A percentile compares a stretch with the other conserved stretches of the same genome.
Evolutionary conservation across 2,888 invertebrate genomes (phyloP).

Genomic region (Lepidocyrtinus sp.): DNA sequence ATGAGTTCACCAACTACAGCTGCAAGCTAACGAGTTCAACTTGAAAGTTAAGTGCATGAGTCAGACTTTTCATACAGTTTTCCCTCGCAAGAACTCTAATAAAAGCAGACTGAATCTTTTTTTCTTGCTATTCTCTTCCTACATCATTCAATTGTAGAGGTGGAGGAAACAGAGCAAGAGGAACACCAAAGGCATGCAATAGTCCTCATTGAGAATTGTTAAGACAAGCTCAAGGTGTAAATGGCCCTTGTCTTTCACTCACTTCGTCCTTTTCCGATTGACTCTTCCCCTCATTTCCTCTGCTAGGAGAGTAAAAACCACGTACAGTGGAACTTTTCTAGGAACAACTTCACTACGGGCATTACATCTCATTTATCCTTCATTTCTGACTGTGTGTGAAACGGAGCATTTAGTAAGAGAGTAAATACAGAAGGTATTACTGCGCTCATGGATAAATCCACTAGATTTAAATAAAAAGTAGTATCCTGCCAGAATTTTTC

Average conservation of each 20-base stretch:
- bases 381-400: too few relatives aligned
- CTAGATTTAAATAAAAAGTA: too few relatives aligned
- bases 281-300: slow-evolving; percentile 57
- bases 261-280: slow-evolving; percentile 54
- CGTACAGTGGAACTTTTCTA: too few relatives aligned
- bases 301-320: slow-evolving; percentile 20
- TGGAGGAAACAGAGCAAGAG: slow-evolving; percentile 28
- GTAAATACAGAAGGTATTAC: too few relatives aligned
- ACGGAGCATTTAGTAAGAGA: too few relatives aligned
- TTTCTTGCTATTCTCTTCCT: neutral
- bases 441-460: too few relatives aligned
- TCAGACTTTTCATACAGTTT: slow-evolving; percentile 33
- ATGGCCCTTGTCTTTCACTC: slow-evolving; percentile 64
- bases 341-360: slow-evolving; percentile 31
- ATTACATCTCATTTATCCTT: too few relatives aligned
- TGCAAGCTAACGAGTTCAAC: slow-evolving; percentile 48
- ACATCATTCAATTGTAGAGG: neutral
- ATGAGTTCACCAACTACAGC: slow-evolving; percentile 36
- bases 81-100: slow-evolving; percentile 36
- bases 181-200: slow-evolving; percentile 5
- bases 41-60: slow-evolving; percentile 38
- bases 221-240: slow-evolving; percentile 66
- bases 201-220: slow-evolving; percentile 47
- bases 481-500: too few relatives aligned
- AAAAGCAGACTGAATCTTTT: slow-evolving; percentile 34